Base-by-base conservation (phyloP, 2,888 invertebrate genomes). In the Phytoseiulus persimilis region DNA sequence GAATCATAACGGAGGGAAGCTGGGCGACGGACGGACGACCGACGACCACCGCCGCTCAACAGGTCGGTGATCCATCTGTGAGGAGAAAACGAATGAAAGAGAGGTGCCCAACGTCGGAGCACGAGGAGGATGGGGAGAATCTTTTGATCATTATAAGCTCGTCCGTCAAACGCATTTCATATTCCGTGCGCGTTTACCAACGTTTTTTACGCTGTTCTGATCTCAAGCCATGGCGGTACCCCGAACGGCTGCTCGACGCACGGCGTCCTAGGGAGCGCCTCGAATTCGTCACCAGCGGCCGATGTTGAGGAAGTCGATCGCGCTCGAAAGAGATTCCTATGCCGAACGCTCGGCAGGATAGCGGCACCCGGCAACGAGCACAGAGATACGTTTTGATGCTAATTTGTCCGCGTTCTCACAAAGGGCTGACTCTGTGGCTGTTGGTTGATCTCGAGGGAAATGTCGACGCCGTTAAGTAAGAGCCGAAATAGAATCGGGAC, bases 41-140 rank as follows among this genome's bases (percentile, higher is more conserved):
- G 23, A 65, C 65, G 18, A 65, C 65, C 23, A 65, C 65, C 39
- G 65, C 65, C 65, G 65, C 18, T 65, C 65, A 65, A 65, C 65
- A 65, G 65, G 65, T 65, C 65, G 65, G 65, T 65, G 65, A 65
- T 65, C 65, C 65, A 65, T 65, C 65, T 65, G 65, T 65, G 65
- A 1, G 39, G 9, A 39, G 39, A 9, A 9, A 39, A 3, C 39
- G 39, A 9, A 6, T n/a, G n/a, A n/a, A n/a, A n/a, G n/a, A n/a
- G n/a, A n/a, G n/a, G n/a, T n/a, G n/a, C n/a, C n/a, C n/a, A n/a
- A n/a, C n/a, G n/a, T n/a, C n/a, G n/a, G n/a, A n/a, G n/a, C n/a
- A n/a, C n/a, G n/a, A n/a, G n/a, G n/a, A n/a, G n/a, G n/a, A n/a
- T n/a, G n/a, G 1, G 65, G 65, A 65, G 65, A 23, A 65, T 14